Percentiles rank a stretch among this genome's conserved stretches.
Evolutionary conservation across 2,797 vertebrate genomes (phyloP).

Genomic region (Coendou prehensilis): DNA sequence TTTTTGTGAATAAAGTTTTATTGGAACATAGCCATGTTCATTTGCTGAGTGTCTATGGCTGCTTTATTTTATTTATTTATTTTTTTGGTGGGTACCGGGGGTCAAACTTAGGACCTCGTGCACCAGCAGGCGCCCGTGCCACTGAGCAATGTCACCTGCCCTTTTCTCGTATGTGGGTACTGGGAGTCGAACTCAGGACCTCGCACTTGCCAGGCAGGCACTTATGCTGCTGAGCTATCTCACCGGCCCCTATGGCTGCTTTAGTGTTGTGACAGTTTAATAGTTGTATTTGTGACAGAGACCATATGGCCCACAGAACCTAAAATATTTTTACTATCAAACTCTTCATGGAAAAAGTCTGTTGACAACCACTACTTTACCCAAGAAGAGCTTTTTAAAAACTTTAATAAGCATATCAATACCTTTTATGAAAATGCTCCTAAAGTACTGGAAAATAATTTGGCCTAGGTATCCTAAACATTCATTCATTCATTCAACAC

Average conservation of each 20-base stretch:
- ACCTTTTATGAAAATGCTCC: slow-evolving; percentile 40
- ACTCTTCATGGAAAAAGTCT: background rate
- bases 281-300: slow-evolving; percentile 45
- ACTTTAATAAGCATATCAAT: background rate
- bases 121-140: no score
- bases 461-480: background rate
- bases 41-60: slow-evolving; percentile 8
- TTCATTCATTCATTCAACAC: slow-evolving; percentile 21
- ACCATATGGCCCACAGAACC: background rate
- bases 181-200: no score
- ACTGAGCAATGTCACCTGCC: no score
- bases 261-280: background rate
- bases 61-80: background rate
- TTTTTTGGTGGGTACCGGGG: no score
- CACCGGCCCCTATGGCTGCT: background rate
- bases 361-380: background rate
- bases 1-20: slow-evolving; percentile 70
- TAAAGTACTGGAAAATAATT: slow-evolving; percentile 45
- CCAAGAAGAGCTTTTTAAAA: background rate
- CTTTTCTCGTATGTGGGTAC: no score
- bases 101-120: no score
- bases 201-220: no score
- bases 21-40: slow-evolving; percentile 18
- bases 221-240: no score
- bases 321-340: slow-evolving; percentile 50